Conservation (phyloP, 2,888 invertebrate species). For the Mycalesis mineus region DNA sequence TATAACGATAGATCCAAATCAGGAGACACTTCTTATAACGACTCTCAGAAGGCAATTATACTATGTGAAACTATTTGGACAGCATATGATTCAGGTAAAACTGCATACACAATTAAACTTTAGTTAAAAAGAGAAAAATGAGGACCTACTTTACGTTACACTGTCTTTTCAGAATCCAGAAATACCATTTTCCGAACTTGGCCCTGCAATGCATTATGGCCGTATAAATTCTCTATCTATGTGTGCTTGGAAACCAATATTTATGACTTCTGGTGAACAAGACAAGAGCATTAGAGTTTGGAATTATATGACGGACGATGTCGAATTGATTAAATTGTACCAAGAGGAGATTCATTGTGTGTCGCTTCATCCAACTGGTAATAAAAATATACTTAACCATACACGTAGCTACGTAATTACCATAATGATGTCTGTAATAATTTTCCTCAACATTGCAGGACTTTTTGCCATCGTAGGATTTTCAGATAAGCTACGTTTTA, state of each 20-base stretch:
- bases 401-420: background rate
- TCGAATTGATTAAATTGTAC: constrained; percentile 89
- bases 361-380: constrained; percentile 83
- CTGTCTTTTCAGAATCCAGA: constrained; percentile 68
- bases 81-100: constrained; percentile 71
- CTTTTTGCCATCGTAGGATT: constrained; percentile 93
- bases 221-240: constrained; percentile 88
- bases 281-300: constrained; percentile 93
- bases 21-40: constrained; percentile 81
- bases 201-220: constrained; percentile 88
- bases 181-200: constrained; percentile 81
- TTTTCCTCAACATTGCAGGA: constrained; percentile 67
- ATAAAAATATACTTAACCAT: background rate
- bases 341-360: constrained; percentile 89
- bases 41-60: constrained; percentile 85
- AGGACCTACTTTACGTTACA: constrained; percentile 12
- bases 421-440: background rate
- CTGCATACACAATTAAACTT: background rate
- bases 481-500: constrained; percentile 91
- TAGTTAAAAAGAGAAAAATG: background rate
- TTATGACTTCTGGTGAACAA: constrained; percentile 87
- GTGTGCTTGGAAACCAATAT: constrained; percentile 93
- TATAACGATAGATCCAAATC: constrained; percentile 78
- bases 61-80: constrained; percentile 81
- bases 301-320: constrained; percentile 91